phyloP scores from a whole-genome alignment of 2,888 invertebrate species.

The Patella pellucida region DNA sequence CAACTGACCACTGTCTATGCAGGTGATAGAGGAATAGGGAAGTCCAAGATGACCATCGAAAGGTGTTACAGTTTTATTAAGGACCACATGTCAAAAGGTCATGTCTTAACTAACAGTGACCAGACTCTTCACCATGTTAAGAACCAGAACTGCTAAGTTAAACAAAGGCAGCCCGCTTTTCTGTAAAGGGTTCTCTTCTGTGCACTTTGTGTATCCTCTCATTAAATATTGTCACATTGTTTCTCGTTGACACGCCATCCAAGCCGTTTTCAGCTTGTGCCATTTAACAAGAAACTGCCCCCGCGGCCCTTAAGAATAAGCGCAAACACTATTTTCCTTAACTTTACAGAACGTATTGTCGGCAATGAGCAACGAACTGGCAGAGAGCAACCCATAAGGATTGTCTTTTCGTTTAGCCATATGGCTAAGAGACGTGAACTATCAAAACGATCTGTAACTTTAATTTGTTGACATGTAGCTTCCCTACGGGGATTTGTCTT shows the following conservation, averaged over 20 bases:
- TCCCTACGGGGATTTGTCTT: slow-evolving; percentile 6
- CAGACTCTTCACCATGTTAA: not conserved
- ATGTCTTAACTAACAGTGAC: not conserved
- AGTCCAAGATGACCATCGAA: not conserved
- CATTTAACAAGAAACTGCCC: slow-evolving; percentile 3
- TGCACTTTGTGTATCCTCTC: not conserved
- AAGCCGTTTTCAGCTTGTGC: slow-evolving; percentile 11
- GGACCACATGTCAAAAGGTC: slow-evolving; percentile 7
- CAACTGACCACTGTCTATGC: not conserved
- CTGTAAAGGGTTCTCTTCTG: not conserved
- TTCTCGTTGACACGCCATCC: slow-evolving; percentile 9
- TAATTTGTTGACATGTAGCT: slow-evolving; percentile 10
- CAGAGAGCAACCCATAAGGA: slow-evolving; percentile 8
- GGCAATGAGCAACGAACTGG: slow-evolving; percentile 1
- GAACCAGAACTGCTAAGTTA: not conserved
- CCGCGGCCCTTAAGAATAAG: slow-evolving; percentile 6
- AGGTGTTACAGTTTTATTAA: slow-evolving; percentile 10
- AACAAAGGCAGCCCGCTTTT: not conserved
- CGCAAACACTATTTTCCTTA: slow-evolving; percentile 11
- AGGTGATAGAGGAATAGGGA: slow-evolving; percentile 3
- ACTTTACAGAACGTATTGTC: slow-evolving; percentile 10
- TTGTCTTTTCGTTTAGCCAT: not conserved
- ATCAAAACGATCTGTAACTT: slow-evolving; percentile 1
- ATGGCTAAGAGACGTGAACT: slow-evolving; percentile 5
- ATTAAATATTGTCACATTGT: slow-evolving; percentile 11